phyloP scores from a whole-genome alignment of 2,113 vertebrate genomes.

The Diphyllodes magnificus region DNA sequence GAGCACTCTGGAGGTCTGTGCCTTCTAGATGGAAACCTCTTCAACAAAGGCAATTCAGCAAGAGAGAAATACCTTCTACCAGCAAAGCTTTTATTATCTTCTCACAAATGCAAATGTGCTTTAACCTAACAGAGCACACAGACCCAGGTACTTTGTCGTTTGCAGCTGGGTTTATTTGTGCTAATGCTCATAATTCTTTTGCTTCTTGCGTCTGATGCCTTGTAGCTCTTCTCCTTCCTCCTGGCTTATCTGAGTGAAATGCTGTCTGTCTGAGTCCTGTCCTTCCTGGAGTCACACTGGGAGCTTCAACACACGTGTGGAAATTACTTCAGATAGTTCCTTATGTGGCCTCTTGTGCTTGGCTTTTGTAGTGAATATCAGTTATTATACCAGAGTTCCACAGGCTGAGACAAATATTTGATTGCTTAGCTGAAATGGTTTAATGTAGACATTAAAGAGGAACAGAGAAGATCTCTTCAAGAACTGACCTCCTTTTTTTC shows the following conservation, averaged over 20 bases:
- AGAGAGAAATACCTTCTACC: neutral
- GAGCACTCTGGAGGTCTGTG: neutral
- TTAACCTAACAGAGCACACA: neutral
- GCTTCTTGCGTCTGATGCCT: neutral
- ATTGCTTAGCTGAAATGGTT: neutral
- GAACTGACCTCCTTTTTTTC: neutral
- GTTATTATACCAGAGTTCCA: neutral
- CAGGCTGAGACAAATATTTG: neutral
- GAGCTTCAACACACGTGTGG: rapidly evolving
- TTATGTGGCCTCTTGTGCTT: neutral
- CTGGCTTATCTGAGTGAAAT: neutral
- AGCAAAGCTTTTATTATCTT: neutral
- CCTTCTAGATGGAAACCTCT: neutral
- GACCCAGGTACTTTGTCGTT: neutral
- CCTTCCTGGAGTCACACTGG: neutral
- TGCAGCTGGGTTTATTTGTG: neutral
- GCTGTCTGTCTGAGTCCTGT: neutral
- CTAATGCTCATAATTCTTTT: neutral
- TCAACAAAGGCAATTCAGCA: neutral
- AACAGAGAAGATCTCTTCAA: neutral
- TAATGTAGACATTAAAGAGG: neutral
- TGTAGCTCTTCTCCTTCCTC: neutral
- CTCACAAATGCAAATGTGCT: neutral
- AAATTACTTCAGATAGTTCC: neutral
- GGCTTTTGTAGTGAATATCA: neutral